Conservation (phyloP, 2,113 vertebrate species). For the Pelusios castaneus region DNA sequence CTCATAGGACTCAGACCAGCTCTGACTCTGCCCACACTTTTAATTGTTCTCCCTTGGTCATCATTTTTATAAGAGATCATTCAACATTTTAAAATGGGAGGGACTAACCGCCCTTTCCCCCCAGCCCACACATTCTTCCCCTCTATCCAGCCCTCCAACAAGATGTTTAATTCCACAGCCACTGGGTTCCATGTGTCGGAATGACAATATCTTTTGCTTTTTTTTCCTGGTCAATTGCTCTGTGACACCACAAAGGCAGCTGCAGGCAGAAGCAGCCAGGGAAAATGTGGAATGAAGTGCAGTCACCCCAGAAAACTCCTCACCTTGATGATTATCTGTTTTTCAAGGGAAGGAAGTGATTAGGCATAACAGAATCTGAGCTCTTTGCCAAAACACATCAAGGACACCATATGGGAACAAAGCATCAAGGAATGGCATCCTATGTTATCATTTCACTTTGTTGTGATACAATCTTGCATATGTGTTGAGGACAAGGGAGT, state of each 20-base stretch:
- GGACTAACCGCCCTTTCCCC: background rate
- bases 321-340: background rate
- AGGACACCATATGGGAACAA: background rate
- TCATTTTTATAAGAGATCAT: background rate
- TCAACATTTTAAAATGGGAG: background rate
- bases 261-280: background rate
- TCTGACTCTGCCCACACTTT: background rate
- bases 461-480: rapidly evolving
- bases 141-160: background rate
- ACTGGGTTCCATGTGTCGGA: background rate
- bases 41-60: conserved; percentile 20
- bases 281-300: background rate
- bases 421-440: background rate
- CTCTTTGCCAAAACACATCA: background rate
- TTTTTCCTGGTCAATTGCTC: background rate
- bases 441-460: rapidly evolving
- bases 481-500: background rate
- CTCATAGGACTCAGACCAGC: background rate
- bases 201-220: background rate
- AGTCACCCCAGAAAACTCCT: background rate
- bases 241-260: background rate
- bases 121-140: background rate
- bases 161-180: background rate
- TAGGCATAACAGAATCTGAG: background rate
- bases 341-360: background rate